Evolutionary conservation across 2,888 invertebrate species (phyloP).

Genomic region (Drosophila niveifrons): DNA sequence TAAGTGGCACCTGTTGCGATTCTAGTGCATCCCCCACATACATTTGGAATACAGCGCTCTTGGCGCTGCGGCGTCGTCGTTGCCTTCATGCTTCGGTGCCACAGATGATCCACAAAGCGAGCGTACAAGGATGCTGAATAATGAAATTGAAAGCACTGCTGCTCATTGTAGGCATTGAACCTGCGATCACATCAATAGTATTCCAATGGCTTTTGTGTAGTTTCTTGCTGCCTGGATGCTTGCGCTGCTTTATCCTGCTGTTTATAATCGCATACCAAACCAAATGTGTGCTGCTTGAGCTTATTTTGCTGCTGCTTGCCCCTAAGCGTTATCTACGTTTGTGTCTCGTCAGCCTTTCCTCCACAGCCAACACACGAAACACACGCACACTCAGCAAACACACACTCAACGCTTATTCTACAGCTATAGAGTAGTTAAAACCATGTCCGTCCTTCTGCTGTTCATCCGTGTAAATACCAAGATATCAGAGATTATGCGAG

Average conservation of each 20-base stretch:
- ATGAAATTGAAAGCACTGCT: neutral
- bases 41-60: conserved; percentile 79
- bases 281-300: conserved; percentile 36
- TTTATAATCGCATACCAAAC: neutral
- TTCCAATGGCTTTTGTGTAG: conserved; percentile 55
- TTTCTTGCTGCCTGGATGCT: neutral
- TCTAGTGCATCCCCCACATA: conserved; percentile 22
- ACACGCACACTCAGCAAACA: neutral
- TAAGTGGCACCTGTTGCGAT: conserved; percentile 85
- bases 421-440: neutral
- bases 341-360: conserved; percentile 58
- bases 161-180: conserved; percentile 12
- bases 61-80: conserved; percentile 23
- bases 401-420: neutral
- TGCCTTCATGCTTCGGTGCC: conserved; percentile 18
- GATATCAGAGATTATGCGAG: neutral
- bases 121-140: conserved; percentile 52
- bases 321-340: conserved; percentile 57
- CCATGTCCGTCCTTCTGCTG: neutral
- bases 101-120: conserved; percentile 24
- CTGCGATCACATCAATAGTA: conserved; percentile 47
- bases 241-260: neutral
- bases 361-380: conserved; percentile 6
- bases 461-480: neutral
- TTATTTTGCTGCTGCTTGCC: conserved; percentile 10